Percentiles rank a stretch among this genome's conserved stretches.
These are phyloP conservation scores for Chaitophorus viminalis DNA, from an alignment of 2,888 invertebrate species.

Conservation along the genomic window DNA sequence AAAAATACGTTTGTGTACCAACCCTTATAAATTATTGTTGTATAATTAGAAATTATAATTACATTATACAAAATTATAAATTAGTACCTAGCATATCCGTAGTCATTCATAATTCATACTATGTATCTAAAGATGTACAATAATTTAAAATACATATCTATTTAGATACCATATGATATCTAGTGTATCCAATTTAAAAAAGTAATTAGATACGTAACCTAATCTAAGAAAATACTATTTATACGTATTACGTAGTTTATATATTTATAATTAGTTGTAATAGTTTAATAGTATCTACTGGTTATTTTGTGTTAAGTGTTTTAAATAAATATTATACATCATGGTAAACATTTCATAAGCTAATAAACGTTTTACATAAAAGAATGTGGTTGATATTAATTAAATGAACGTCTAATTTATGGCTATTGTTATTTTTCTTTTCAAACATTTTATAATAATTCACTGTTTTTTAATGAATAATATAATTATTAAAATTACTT, in stretches of 20 bases:
- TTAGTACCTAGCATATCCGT: constrained; percentile 21
- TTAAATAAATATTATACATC: constrained; percentile 12
- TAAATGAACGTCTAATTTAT: no score
- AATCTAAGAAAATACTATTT: neutral
- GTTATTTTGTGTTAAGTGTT: constrained; percentile 11
- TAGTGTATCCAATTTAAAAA: neutral
- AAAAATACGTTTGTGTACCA: neutral
- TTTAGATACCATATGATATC: neutral
- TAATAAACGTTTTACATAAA: neutral
- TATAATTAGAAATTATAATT: constrained; percentile 15
- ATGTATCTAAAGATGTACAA: neutral
- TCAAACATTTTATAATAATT: no score
- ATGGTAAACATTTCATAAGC: neutral
- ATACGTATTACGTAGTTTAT: neutral
- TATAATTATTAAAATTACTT: no score
- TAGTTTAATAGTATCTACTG: neutral
- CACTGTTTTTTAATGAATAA: no score
- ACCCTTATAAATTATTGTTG: neutral
- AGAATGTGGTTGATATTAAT: neutral
- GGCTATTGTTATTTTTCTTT: no score
- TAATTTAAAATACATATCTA: constrained; percentile 23
- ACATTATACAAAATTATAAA: constrained; percentile 18
- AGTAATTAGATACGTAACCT: neutral
- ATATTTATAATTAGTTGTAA: constrained; percentile 1
- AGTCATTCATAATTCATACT: neutral